These are phyloP conservation scores for Adela reaumurella DNA, from an alignment of 2,888 invertebrate genomes.

Conservation along the genomic window DNA sequence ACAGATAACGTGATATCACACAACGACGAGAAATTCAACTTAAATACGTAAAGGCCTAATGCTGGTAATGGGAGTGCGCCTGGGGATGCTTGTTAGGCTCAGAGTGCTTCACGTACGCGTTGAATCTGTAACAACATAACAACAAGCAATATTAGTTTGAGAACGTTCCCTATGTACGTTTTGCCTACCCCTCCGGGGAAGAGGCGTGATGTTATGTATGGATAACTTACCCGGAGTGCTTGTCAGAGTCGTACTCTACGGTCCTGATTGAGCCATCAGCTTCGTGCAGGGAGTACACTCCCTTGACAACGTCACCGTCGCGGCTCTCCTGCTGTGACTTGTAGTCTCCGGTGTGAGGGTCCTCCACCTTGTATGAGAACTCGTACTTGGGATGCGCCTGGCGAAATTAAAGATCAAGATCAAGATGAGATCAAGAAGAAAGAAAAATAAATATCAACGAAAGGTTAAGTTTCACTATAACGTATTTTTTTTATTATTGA, in stretches of 20 bases:
- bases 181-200: too few species aligned
- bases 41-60: too few species aligned
- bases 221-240: conserved; percentile 45
- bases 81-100: conserved; percentile 33
- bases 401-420: too few species aligned
- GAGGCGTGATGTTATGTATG: too few species aligned
- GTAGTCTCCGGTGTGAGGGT: conserved; percentile 34
- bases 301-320: conserved; percentile 46
- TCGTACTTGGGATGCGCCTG: conserved; percentile 27
- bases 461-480: too few species aligned
- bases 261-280: conserved; percentile 34
- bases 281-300: conserved; percentile 40
- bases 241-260: conserved; percentile 45
- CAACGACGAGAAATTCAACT: too few species aligned
- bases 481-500: too few species aligned
- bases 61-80: conserved; percentile 13
- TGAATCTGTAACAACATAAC: conserved; percentile 58
- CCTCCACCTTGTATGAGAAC: conserved; percentile 30
- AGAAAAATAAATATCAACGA: too few species aligned
- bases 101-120: conserved; percentile 55
- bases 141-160: too few species aligned
- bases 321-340: conserved; percentile 32
- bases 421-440: too few species aligned
- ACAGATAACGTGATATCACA: too few species aligned
- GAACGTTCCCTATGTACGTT: too few species aligned